Evolutionary conservation across 2,797 vertebrate genomes (phyloP).

Genomic region (Bucorvus abyssinicus): DNA sequence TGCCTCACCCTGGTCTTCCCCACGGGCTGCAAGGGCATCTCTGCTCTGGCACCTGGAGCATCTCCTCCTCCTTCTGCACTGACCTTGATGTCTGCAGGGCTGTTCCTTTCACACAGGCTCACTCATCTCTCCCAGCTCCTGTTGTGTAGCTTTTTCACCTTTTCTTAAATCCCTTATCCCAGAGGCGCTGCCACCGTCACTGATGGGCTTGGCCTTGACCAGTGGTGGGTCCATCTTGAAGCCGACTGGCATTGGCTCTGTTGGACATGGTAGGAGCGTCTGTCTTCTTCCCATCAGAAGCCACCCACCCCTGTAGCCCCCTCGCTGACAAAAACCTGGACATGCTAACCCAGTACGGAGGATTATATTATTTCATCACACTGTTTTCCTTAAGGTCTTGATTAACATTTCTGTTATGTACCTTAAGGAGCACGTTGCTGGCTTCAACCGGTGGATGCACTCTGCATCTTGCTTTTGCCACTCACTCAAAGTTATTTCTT

Average conservation of each 20-base stretch:
- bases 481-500: background rate
- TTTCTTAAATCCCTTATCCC: background rate
- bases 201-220: background rate
- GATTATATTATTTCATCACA: background rate
- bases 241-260: too few species aligned
- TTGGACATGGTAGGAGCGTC: background rate
- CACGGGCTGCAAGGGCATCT: too few species aligned
- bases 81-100: background rate
- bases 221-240: rapidly evolving
- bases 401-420: background rate
- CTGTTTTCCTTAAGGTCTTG: background rate
- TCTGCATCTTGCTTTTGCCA: background rate
- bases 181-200: background rate
- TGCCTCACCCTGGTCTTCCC: background rate
- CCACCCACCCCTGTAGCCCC: background rate
- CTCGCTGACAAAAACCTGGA: background rate
- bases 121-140: background rate
- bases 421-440: background rate
- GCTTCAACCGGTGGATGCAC: background rate
- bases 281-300: background rate
- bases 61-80: background rate
- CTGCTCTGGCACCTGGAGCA: too few species aligned
- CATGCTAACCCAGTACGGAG: background rate
- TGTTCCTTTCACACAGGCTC: background rate
- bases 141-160: background rate